Conservation (phyloP, 2,888 invertebrate genomes). For the Eilema depressum region DNA sequence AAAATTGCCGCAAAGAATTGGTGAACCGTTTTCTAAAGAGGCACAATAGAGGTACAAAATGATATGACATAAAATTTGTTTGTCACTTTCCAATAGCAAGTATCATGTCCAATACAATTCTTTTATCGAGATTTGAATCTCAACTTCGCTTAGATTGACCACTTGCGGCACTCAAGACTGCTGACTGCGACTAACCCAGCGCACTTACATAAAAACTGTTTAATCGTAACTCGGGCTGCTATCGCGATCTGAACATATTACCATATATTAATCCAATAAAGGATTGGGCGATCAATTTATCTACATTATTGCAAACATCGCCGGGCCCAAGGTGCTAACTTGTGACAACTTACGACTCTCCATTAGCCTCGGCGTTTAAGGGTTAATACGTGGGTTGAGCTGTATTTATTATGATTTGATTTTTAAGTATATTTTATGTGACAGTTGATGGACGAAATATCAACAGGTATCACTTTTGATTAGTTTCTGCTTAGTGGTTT, state of each 20-base stretch:
- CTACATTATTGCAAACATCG: conserved; percentile 74
- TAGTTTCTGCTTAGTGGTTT: not conserved
- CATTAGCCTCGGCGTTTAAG: conserved; percentile 59
- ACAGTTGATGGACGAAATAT: conserved; percentile 21
- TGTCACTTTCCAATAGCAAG: not conserved
- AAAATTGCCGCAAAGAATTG: no score
- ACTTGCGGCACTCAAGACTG: conserved; percentile 61
- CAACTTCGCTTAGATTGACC: not conserved
- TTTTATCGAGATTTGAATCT: not conserved
- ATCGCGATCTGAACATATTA: conserved; percentile 80
- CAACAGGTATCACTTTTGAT: conserved; percentile 4
- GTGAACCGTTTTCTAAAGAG: no score
- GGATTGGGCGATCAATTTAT: conserved; percentile 77
- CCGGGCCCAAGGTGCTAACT: conserved; percentile 59
- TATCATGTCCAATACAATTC: not conserved
- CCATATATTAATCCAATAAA: conserved; percentile 80
- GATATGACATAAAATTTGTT: not conserved
- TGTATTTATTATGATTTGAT: conserved; percentile 44
- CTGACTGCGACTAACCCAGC: conserved; percentile 79
- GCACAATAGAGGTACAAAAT: no score
- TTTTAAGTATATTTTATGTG: conserved; percentile 20
- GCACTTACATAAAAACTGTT: conserved; percentile 83
- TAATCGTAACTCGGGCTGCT: conserved; percentile 79
- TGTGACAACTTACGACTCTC: conserved; percentile 63
- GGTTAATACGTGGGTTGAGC: conserved; percentile 43